These are phyloP conservation scores for Cheilosia variabilis DNA, from an alignment of 2,888 invertebrate species.

Conservation along the genomic window DNA sequence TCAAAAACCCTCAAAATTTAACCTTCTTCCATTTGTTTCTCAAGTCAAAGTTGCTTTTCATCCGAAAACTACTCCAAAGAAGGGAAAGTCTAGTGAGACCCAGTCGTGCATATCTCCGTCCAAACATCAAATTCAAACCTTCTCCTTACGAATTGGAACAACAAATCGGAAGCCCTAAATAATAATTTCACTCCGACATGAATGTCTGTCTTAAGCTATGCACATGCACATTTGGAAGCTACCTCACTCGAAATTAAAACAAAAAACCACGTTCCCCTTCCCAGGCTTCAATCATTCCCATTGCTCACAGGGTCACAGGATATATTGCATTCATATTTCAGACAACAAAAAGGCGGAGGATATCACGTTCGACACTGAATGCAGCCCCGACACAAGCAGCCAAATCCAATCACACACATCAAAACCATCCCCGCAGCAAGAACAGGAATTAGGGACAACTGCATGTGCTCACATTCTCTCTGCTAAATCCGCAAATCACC, in stretches of 20 bases:
- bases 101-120: too few relatives aligned
- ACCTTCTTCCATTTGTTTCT: too few relatives aligned
- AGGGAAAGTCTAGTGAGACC: too few relatives aligned
- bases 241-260: neutral
- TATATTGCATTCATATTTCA: slow-evolving; percentile 59
- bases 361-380: slow-evolving; percentile 47
- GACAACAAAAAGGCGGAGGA: slow-evolving; percentile 30
- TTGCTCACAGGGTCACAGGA: neutral
- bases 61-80: too few relatives aligned
- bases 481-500: slow-evolving; percentile 60
- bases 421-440: slow-evolving; percentile 38
- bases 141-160: neutral
- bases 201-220: neutral
- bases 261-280: neutral
- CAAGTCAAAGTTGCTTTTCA: too few relatives aligned
- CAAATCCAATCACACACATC: slow-evolving; percentile 17
- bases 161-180: neutral
- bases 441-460: slow-evolving; percentile 64
- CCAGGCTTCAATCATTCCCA: neutral
- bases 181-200: neutral
- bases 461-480: slow-evolving; percentile 59
- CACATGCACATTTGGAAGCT: neutral
- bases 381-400: too few relatives aligned
- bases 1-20: too few relatives aligned
- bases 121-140: too few relatives aligned